Conservation (phyloP, 2,888 invertebrate species). For the Melieria crassipennis region DNA sequence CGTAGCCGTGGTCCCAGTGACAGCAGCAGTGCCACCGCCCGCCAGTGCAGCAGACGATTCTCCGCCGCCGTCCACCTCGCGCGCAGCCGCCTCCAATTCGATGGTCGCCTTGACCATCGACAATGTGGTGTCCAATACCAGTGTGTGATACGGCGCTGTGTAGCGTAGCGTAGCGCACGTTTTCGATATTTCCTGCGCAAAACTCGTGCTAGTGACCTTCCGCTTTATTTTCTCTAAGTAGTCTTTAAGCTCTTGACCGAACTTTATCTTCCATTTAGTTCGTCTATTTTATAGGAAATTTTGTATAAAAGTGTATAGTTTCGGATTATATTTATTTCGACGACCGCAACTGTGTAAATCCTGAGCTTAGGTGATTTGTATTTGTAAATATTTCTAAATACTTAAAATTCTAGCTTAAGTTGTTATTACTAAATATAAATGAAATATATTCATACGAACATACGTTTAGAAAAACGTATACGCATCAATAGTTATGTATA, state of each 20-base stretch:
- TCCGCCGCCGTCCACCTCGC: constrained; percentile 49
- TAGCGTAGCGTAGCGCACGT: constrained; percentile 31
- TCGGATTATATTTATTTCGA: constrained; percentile 27
- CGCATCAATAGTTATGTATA: no score
- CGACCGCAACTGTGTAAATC: constrained; percentile 1
- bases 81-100: constrained; percentile 39
- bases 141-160: constrained; percentile 44
- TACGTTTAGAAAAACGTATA: no score
- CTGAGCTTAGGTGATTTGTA: neutral
- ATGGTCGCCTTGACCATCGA: constrained; percentile 35
- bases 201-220: neutral
- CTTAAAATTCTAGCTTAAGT: neutral
- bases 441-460: no score
- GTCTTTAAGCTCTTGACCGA: neutral
- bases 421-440: neutral
- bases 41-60: constrained; percentile 1
- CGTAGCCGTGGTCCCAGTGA: constrained; percentile 2
- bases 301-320: neutral
- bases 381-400: neutral
- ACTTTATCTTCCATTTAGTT: neutral
- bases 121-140: constrained; percentile 33
- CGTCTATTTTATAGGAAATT: neutral
- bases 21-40: neutral
- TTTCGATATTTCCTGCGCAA: constrained; percentile 1
- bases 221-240: neutral